These are phyloP conservation scores for Furcula furcula DNA, from an alignment of 2,888 invertebrate genomes.

Conservation along the genomic window DNA sequence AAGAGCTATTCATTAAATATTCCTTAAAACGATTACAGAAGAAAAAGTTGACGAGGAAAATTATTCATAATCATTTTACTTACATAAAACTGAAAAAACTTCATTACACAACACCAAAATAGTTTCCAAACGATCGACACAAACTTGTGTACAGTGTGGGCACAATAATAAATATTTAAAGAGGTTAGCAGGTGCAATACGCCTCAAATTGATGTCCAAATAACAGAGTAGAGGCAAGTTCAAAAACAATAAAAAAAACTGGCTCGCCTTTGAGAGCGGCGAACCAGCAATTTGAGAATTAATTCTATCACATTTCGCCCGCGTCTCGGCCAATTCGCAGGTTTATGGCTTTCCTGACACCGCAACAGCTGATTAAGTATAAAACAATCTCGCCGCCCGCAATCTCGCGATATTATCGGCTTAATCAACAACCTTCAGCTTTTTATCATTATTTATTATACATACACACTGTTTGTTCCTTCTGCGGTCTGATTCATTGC, in stretches of 20 bases:
- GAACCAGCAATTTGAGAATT: conserved; percentile 70
- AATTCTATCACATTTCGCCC: conserved; percentile 68
- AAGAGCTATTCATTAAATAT: too few species aligned
- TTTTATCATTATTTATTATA: conserved; percentile 35
- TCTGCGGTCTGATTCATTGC: conserved; percentile 14
- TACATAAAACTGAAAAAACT: conserved; percentile 26
- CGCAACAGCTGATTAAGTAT: conserved; percentile 62
- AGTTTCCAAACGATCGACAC: conserved; percentile 50
- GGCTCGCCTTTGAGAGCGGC: conserved; percentile 46
- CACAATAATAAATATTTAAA: conserved; percentile 72
- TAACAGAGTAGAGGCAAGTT: conserved; percentile 60
- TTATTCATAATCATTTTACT: too few species aligned
- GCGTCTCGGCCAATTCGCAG: conserved; percentile 50
- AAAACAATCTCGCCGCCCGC: conserved; percentile 51
- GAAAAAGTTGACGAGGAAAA: not conserved
- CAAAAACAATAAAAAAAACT: conserved; percentile 59
- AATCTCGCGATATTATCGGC: conserved; percentile 54
- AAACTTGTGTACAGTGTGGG: conserved; percentile 42
- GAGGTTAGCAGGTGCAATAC: conserved; percentile 72
- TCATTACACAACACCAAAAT: conserved; percentile 39
- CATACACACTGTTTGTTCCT: conserved; percentile 28
- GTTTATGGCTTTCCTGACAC: conserved; percentile 59
- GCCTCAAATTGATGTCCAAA: conserved; percentile 66
- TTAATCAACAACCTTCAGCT: conserved; percentile 46
- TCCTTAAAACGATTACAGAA: too few species aligned